Percentiles rank a stretch among this genome's conserved stretches.
phyloP scores from a whole-genome alignment of 2,797 vertebrate genomes.

The Myotis findleyi region DNA sequence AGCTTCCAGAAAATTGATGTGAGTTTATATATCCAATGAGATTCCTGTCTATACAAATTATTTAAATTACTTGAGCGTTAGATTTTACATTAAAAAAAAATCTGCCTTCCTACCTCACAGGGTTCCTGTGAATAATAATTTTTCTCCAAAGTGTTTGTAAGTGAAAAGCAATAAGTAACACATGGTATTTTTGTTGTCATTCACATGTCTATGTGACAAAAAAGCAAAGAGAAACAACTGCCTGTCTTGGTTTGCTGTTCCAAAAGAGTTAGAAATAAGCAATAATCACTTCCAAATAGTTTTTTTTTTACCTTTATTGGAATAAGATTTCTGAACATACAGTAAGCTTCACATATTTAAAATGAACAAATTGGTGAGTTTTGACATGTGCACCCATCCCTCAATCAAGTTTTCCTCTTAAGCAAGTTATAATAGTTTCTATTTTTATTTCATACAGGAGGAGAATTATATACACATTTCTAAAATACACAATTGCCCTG shows the following conservation, averaged over 20 bases:
- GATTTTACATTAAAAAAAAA: not conserved
- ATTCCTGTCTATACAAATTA: not conserved
- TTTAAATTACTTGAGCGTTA: not conserved
- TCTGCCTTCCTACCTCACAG: not conserved
- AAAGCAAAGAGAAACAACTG: not conserved
- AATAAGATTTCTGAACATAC: not conserved
- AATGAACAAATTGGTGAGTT: not conserved
- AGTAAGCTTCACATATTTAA: not conserved
- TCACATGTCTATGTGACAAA: not conserved
- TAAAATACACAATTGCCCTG: not conserved
- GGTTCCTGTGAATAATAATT: not conserved
- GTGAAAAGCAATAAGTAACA: not conserved
- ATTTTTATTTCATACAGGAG: not conserved
- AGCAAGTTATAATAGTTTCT: not conserved
- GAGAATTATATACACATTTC: not conserved
- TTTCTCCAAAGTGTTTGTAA: not conserved
- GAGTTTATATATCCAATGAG: not conserved
- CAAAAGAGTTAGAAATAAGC: not conserved
- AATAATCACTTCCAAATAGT: not conserved
- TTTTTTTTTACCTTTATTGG: not conserved
- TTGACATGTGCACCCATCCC: not conserved
- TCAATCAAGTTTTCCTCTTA: not conserved
- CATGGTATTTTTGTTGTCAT: not conserved
- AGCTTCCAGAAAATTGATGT: not conserved
- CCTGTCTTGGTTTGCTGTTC: not conserved